Evolutionary conservation across 2,797 vertebrate species (phyloP), one percentile per base, ranked within the genome.

Genomic region (Xerus rutilus): DNA sequence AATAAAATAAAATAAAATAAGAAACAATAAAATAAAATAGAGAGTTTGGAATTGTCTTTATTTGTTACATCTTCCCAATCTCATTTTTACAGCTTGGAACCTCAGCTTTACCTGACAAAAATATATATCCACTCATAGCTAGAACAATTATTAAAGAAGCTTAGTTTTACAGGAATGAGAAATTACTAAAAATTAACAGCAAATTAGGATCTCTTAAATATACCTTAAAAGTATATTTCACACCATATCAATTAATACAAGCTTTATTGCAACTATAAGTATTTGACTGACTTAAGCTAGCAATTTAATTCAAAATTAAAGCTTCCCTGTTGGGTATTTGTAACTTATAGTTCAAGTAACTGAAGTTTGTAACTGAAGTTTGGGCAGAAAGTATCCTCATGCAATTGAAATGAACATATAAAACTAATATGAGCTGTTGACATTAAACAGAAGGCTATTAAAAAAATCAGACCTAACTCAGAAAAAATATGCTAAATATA

Each of bases 291-390:
- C 13, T 86, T 85, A 45, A 94, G 13, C 4, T 82, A 67, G 14
- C 5, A 43, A 49, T 89, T 70, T 84, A 18, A 62, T 85, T 78
- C 17, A 89, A 89, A 91, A 67, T 74, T 23, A 86, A 94, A 95
- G 15, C 7, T 70, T 39, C 3, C n/a, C 3, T 0, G 57, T 57
- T 59, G 21, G 39, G 6, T 8, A 64, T 85, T 47, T 92, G 9
- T 57, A 79, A 84, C 0, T 67, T 89, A 62, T 0, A 45, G n/a
- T 72, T 32, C 49, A 84, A 15, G 73, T 8, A 59, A 7, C 2
- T 8, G 39, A 39, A 39, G 39, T 39, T 39, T 39, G 39, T 2
- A 81, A 47, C 43, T 70, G 72, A 87, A 81, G 9, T 84, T 89
- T 85, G 49, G 1, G 1, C 49, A 54, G 17, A 85, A 94, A 87